A percentile compares a stretch with the other conserved stretches of the same genome.
Conservation (phyloP, 2,113 vertebrate genomes). For the Nothoprocta pentlandii region DNA sequence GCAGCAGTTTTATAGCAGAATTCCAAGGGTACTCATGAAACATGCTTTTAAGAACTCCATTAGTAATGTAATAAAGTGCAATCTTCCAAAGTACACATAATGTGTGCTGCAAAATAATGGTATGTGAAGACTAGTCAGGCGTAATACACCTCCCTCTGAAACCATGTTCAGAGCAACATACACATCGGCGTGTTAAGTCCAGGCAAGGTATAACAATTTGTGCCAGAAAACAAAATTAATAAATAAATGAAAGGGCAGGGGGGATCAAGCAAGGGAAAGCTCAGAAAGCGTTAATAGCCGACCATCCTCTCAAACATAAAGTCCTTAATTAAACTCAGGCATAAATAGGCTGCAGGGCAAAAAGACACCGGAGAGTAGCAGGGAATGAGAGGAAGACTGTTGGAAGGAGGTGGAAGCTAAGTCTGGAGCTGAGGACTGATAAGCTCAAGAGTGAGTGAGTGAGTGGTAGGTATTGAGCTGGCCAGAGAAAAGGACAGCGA, state of each 20-base stretch:
- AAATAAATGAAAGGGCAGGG: background rate
- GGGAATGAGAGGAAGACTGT: background rate
- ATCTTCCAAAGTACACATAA: conserved; percentile 2
- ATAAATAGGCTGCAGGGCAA: background rate
- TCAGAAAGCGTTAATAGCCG: background rate
- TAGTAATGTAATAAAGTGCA: background rate
- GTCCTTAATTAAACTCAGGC: background rate
- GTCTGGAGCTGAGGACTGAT: background rate
- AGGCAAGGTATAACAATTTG: background rate
- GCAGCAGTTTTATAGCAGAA: background rate
- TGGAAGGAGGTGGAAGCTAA: accelerated
- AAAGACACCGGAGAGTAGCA: background rate
- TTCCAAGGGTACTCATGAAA: background rate
- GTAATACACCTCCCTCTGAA: background rate
- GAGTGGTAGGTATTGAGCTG: conserved; percentile 27
- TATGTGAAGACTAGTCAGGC: background rate
- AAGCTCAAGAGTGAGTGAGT: conserved; percentile 42
- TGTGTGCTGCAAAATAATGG: background rate
- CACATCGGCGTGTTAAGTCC: background rate
- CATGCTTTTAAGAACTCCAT: conserved; percentile 5
- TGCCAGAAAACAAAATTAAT: background rate
- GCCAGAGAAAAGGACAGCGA: background rate
- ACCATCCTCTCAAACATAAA: background rate
- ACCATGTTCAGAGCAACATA: background rate
- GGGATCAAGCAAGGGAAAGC: background rate